phyloP scores from a whole-genome alignment of 2,888 invertebrate genomes.

The Caenorhabditis macrosperma region DNA sequence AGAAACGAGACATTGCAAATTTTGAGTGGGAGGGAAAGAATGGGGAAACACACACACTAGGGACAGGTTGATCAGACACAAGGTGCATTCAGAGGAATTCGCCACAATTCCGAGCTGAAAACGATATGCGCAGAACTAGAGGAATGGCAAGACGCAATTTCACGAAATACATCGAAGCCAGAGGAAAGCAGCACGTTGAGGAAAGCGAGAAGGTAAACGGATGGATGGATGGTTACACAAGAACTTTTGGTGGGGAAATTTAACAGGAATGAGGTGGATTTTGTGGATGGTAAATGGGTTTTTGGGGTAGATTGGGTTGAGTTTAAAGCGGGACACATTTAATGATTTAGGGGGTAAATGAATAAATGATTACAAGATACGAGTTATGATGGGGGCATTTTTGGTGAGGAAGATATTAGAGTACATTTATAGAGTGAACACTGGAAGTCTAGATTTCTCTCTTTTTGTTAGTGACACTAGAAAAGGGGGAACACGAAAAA shows the following conservation, averaged over 20 bases:
- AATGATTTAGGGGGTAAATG: too few species aligned
- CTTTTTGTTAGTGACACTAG: too few species aligned
- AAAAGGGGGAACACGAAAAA: background rate
- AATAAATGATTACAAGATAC: too few species aligned
- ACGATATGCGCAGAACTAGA: conserved; percentile 13
- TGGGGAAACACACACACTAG: background rate
- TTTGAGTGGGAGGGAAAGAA: background rate
- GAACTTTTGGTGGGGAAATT: too few species aligned
- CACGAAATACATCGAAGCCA: conserved; percentile 24
- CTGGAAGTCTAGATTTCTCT: too few species aligned
- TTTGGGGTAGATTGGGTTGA: too few species aligned
- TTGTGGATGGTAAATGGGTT: too few species aligned
- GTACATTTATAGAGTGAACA: too few species aligned
- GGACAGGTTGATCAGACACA: background rate
- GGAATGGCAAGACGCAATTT: conserved; percentile 41
- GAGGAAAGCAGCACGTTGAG: conserved; percentile 12
- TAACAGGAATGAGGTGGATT: too few species aligned
- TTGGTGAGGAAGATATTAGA: too few species aligned
- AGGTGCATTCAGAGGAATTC: conserved; percentile 6
- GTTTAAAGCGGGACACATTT: too few species aligned
- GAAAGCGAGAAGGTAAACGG: background rate
- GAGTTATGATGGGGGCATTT: too few species aligned
- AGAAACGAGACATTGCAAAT: conserved; percentile 18
- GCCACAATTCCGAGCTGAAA: conserved; percentile 31
- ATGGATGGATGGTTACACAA: background rate